These are phyloP conservation scores for Plagiodera versicolora DNA, from an alignment of 2,888 invertebrate species.

Conservation along the genomic window DNA sequence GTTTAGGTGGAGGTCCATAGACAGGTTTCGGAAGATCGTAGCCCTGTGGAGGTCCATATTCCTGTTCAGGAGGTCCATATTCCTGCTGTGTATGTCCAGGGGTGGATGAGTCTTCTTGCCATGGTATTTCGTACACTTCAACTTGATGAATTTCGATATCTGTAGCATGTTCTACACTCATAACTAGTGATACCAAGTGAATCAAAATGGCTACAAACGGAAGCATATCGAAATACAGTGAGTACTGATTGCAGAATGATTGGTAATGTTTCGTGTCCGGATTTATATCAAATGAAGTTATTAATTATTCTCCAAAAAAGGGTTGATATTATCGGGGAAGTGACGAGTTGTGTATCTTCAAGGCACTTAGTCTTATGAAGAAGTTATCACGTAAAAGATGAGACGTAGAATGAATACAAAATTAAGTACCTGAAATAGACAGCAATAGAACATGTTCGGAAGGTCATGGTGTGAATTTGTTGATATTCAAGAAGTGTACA, in stretches of 20 bases:
- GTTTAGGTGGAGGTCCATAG: conserved; percentile 14
- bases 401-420: conserved; percentile 16
- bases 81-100: conserved; percentile 14
- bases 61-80: conserved; percentile 15
- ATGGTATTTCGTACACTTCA: conserved; percentile 15
- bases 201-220: conserved; percentile 7
- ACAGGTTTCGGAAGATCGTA: conserved; percentile 11
- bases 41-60: conserved; percentile 9
- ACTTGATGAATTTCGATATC: conserved; percentile 26
- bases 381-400: conserved; percentile 23
- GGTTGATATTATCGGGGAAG: conserved; percentile 12
- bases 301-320: conserved; percentile 12
- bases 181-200: conserved; percentile 1
- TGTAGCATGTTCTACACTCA: conserved; percentile 19
- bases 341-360: conserved; percentile 1
- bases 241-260: conserved; percentile 3
- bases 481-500: not conserved
- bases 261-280: not conserved
- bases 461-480: not conserved
- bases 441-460: not conserved
- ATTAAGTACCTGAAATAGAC: conserved; percentile 17
- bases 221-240: conserved; percentile 14
- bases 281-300: conserved; percentile 7
- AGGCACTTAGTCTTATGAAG: not conserved
- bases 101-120: conserved; percentile 6